Percentiles rank a stretch among this genome's conserved stretches.
Conservation (phyloP, 1,140 invertebrate species). For the Phortica variegata region DNA sequence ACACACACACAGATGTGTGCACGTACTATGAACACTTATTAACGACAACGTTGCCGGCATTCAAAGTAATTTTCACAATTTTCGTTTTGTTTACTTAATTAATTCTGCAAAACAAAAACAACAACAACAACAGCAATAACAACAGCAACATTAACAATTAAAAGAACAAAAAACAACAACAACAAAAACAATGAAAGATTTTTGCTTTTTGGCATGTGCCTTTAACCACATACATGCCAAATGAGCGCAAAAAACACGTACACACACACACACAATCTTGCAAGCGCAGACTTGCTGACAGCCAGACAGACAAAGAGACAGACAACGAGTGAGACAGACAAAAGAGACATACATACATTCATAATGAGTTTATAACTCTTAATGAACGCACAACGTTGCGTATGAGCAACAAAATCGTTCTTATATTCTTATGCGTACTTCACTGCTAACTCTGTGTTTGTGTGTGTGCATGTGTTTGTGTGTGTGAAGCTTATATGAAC, state of each 20-base stretch:
- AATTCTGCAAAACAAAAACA: conserved; percentile 40
- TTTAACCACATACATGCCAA: not conserved
- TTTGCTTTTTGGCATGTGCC: too few species aligned
- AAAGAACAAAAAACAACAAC: conserved; percentile 28
- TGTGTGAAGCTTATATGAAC: not conserved
- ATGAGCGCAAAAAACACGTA: not conserved
- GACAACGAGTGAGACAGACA: conserved; percentile 21
- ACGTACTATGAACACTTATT: conserved; percentile 11
- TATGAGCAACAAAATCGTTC: conserved; percentile 20
- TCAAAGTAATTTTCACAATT: conserved; percentile 53
- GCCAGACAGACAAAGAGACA: conserved; percentile 23
- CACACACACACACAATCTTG: not conserved
- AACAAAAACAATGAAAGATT: conserved; percentile 13
- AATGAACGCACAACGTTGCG: conserved; percentile 35
- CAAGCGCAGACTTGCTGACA: too few species aligned
- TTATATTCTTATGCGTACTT: not conserved
- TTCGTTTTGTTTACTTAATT: conserved; percentile 54
- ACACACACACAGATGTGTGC: not conserved
- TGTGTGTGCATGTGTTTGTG: too few species aligned
- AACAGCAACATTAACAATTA: conserved; percentile 49
- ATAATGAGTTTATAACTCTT: conserved; percentile 51
- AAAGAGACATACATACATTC: conserved; percentile 28
- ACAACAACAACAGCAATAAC: too few species aligned
- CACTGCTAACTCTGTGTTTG: too few species aligned
- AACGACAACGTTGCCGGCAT: conserved; percentile 36